phyloP scores from a whole-genome alignment of 2,888 invertebrate species.

The Horisme vitalbata region DNA sequence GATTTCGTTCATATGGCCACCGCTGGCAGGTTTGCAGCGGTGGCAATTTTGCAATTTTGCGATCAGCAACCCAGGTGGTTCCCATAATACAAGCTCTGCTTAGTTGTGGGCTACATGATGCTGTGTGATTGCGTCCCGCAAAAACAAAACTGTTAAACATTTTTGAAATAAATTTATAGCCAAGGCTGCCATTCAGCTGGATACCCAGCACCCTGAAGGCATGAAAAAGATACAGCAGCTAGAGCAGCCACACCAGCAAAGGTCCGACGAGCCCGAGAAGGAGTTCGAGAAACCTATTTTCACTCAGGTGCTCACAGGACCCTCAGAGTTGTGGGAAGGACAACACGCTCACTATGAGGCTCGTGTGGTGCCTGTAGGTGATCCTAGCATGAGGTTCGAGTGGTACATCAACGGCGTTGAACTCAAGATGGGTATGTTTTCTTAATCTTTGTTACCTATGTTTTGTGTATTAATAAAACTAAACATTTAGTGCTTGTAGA shows the following conservation, averaged over 20 bases:
- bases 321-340: constrained; percentile 95
- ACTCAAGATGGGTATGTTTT: constrained; percentile 90
- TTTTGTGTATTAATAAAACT: too few relatives aligned
- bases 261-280: constrained; percentile 89
- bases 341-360: constrained; percentile 96
- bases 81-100: too few relatives aligned
- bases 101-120: too few relatives aligned
- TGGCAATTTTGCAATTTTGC: too few relatives aligned
- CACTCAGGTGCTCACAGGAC: constrained; percentile 93
- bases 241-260: constrained; percentile 88
- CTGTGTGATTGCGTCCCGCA: too few relatives aligned
- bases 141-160: neutral
- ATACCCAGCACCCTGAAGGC: constrained; percentile 96
- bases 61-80: too few relatives aligned
- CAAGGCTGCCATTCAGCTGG: constrained; percentile 93
- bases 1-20: too few relatives aligned
- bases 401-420: constrained; percentile 98
- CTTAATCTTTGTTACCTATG: neutral
- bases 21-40: too few relatives aligned
- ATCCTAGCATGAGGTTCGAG: constrained; percentile 94
- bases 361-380: constrained; percentile 96
- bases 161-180: constrained; percentile 64
- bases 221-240: constrained; percentile 94
- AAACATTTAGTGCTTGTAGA: too few relatives aligned
- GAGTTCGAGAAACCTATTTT: constrained; percentile 96